A percentile compares a stretch with the other conserved stretches of the same genome.
These are phyloP conservation scores for Episyrphus balteatus DNA, from an alignment of 1,140 invertebrate genomes.

Conservation along the genomic window DNA sequence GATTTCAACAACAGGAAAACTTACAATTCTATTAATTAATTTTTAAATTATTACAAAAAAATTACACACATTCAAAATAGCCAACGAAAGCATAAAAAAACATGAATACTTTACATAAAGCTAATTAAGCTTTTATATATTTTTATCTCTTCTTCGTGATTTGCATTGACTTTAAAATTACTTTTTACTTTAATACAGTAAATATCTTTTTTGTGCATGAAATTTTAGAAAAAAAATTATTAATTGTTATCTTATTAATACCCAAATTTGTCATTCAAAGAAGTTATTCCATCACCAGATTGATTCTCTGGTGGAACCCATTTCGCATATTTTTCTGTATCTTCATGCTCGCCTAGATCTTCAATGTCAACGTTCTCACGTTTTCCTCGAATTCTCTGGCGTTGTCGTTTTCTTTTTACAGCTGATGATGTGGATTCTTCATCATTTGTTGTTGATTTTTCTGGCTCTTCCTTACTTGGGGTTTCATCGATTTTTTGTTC, in stretches of 20 bases:
- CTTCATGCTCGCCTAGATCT: constrained; percentile 40
- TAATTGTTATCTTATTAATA: constrained; percentile 44
- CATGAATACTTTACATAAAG: no score
- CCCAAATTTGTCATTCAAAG: constrained; percentile 71
- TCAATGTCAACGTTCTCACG: constrained; percentile 35
- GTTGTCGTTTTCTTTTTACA: constrained; percentile 11
- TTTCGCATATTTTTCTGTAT: constrained; percentile 52
- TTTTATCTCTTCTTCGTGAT: no score
- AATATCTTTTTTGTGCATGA: no score
- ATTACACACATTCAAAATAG: no score
- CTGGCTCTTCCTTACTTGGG: constrained; percentile 4
- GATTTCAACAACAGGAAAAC: no score
- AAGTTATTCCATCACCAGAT: constrained; percentile 67
- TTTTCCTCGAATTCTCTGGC: constrained; percentile 30
- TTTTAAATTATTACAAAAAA: no score
- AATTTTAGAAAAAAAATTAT: no score
- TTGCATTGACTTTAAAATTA: no score
- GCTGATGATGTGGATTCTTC: neutral
- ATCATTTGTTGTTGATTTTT: neutral
- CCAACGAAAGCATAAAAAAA: no score
- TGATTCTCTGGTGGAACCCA: constrained; percentile 70
- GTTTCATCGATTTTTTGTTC: constrained; percentile 19
- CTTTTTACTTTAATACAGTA: no score
- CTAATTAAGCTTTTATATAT: no score
- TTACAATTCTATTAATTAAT: no score